Evolutionary conservation across 2,113 vertebrate species (phyloP).

Genomic region (sheep (Ovis aries)): ARS-UI_Ramb_v3.0 NC_056061.1:87442001-87442500

Average conservation of each 20-base stretch:
- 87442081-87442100: background rate
- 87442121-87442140: background rate
- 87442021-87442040: background rate
- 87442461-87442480: background rate
- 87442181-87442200: background rate
- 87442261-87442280: conserved; percentile 51
- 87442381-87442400: background rate
- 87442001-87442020: background rate
- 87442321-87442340: background rate
- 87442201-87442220: background rate
- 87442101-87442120: background rate
- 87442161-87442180: background rate
- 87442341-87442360: conserved; percentile 27
- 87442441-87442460: background rate
- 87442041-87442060: conserved; percentile 20
- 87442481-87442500: background rate
- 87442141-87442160: background rate
- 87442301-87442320: background rate
- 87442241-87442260: conserved; percentile 19
- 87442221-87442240: background rate
- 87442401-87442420: background rate
- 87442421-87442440: background rate
- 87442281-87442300: background rate
- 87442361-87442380: background rate
- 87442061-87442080: conserved; percentile 19